phyloP scores from a whole-genome alignment of 2,797 vertebrate genomes.

The Acanthopagrus latus region DNA sequence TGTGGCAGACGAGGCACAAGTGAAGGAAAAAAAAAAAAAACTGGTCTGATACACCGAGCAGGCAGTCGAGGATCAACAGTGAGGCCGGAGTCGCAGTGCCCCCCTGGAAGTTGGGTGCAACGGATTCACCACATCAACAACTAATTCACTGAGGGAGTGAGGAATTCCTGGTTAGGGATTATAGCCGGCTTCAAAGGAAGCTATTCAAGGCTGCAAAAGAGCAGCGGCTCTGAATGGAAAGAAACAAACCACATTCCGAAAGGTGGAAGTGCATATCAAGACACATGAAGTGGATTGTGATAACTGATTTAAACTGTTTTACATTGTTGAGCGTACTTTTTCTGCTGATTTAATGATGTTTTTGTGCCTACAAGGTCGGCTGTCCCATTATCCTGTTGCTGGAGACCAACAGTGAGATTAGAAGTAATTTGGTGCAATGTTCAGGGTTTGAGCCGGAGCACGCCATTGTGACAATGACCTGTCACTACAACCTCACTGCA shows the following conservation, averaged over 20 bases:
- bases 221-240: constrained; percentile 24
- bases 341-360: constrained; percentile 30
- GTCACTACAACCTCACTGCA: constrained; percentile 2
- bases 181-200: constrained; percentile 55
- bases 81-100: constrained; percentile 18
- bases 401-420: constrained; percentile 29
- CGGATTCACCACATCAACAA: constrained; percentile 59
- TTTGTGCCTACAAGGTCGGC: constrained; percentile 26
- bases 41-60: constrained; percentile 19
- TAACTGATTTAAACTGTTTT: constrained; percentile 17
- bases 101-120: constrained; percentile 41
- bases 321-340: background rate
- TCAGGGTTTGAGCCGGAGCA: constrained; percentile 10
- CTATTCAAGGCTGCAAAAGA: constrained; percentile 34
- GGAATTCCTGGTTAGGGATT: constrained; percentile 62
- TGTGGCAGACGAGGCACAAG: constrained; percentile 40
- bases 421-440: constrained; percentile 32
- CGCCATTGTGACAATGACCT: constrained; percentile 8
- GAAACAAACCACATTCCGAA: constrained; percentile 30
- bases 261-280: constrained; percentile 12
- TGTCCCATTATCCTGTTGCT: constrained; percentile 29
- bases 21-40: constrained; percentile 20
- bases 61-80: constrained; percentile 17
- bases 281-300: constrained; percentile 22
- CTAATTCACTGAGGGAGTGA: constrained; percentile 51